A percentile compares a stretch with the other conserved stretches of the same genome.
Evolutionary conservation across 1,140 invertebrate genomes (phyloP).

Genomic region (Hormaphis cornu): DNA sequence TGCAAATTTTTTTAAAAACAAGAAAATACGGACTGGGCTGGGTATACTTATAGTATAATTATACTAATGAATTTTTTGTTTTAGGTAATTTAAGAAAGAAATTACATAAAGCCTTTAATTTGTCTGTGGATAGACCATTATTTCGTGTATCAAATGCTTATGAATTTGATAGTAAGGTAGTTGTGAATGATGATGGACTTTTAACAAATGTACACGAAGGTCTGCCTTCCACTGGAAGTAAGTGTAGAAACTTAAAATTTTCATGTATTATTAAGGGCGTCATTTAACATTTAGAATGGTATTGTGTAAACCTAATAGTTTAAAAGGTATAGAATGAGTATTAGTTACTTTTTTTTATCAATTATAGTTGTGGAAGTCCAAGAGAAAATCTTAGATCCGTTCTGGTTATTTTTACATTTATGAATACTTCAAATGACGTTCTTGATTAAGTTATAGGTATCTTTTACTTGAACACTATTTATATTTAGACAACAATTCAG

Average conservation of each 20-base stretch:
- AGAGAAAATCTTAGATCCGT: too few relatives aligned
- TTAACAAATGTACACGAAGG: slow-evolving; percentile 34
- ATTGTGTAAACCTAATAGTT: too few relatives aligned
- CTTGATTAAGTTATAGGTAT: neutral
- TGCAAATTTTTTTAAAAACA: too few relatives aligned
- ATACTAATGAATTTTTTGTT: neutral
- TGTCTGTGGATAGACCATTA: slow-evolving; percentile 2
- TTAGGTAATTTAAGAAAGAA: slow-evolving; percentile 25
- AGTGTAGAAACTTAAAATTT: neutral
- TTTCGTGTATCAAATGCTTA: slow-evolving; percentile 29
- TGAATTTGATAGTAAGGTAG: neutral
- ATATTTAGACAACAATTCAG: neutral
- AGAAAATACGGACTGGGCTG: too few relatives aligned
- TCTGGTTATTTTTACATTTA: too few relatives aligned
- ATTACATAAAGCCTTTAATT: slow-evolving; percentile 16
- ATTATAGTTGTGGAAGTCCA: too few relatives aligned
- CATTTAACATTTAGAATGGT: neutral
- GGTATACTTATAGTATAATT: too few relatives aligned
- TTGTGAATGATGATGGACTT: slow-evolving; percentile 6
- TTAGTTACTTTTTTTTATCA: too few relatives aligned
- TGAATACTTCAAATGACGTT: too few relatives aligned
- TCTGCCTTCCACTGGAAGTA: slow-evolving; percentile 31
- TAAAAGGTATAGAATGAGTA: too few relatives aligned
- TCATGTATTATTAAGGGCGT: neutral
- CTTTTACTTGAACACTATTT: slow-evolving; percentile 2